These are phyloP conservation scores for Scelioninae gen. 1 DNA, from an alignment of 2,888 invertebrate genomes.

Conservation along the genomic window DNA sequence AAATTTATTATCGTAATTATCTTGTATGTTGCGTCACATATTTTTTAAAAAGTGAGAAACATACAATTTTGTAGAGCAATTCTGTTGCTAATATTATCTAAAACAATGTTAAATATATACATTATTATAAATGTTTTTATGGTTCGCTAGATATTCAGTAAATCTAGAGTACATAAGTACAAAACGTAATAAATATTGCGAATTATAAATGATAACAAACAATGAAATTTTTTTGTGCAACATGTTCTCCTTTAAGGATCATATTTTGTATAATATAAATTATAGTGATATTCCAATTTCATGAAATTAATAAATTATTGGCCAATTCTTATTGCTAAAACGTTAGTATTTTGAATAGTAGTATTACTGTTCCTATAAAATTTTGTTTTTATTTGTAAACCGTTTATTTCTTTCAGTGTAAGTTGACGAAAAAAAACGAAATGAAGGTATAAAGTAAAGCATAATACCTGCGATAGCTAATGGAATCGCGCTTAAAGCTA, in stretches of 20 bases:
- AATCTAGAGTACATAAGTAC: constrained; percentile 1
- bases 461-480: constrained; percentile 80
- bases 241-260: not conserved
- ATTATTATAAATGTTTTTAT: constrained; percentile 1
- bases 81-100: not conserved
- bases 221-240: not conserved
- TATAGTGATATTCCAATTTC: too few relatives aligned
- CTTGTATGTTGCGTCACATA: not conserved
- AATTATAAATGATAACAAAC: constrained; percentile 1
- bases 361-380: too few relatives aligned
- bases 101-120: constrained; percentile 5
- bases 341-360: too few relatives aligned
- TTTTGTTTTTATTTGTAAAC: too few relatives aligned
- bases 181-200: constrained; percentile 4
- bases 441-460: not conserved
- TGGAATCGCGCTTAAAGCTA: constrained; percentile 82
- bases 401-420: not conserved
- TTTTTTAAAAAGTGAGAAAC: not conserved
- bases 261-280: too few relatives aligned
- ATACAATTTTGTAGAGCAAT: not conserved
- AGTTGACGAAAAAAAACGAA: not conserved
- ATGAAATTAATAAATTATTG: too few relatives aligned
- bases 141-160: not conserved
- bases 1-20: too few relatives aligned
- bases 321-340: too few relatives aligned